Evolutionary conservation across 1,140 invertebrate genomes (phyloP), one percentile per base, ranked within the genome.

Genomic region (Psilanteris sp.): DNA sequence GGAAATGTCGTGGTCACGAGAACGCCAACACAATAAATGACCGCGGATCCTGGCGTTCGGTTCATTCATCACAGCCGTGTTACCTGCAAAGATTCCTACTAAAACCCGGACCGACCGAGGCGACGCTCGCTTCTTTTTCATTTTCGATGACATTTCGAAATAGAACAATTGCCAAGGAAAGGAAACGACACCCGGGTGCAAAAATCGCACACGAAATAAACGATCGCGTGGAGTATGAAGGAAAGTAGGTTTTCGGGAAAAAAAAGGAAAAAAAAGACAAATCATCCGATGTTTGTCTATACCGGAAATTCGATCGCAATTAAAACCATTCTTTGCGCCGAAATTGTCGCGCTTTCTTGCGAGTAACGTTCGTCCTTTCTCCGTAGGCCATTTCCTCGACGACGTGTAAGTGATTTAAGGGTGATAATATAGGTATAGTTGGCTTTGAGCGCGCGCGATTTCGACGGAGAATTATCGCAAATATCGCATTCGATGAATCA

Each of bases 381-480:
- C 13, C 24, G 6, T n/a, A n/a, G 22, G 24, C 16, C 13, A 26
- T 36, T 46, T 59, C 15, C 15, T 27, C 8, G 36, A 3, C 10
- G 46, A 54, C 36, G 14, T 43, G 27, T 34, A 20, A 20, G 8
- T 36, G 39, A 67, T 67, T 67, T 67, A 37, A 11, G 41, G 9
- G 22, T 44, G n/a, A 16, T 39, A 39, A 67, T 67, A 55, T 50
- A 57, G 43, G 52, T 41, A 68, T 57, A 57, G 41, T 55, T 48
- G 48, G 55, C 32, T 39, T 44, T 57, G 32, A 68, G 50, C n/a
- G 43, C 57, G 39, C 10, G 16, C 27, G 15, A 57, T 50, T 68
- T 22, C 32, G 57, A 41, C 18, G 20, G 64, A 24, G 52, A 68
- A 68, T 68, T 57, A 68, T 57, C 32, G 52, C 64, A 54, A 68